Evolutionary conservation across 35 echinoderm and acorn worm species (phyloP).

Genomic region (Stichopus chloronotus): DNA sequence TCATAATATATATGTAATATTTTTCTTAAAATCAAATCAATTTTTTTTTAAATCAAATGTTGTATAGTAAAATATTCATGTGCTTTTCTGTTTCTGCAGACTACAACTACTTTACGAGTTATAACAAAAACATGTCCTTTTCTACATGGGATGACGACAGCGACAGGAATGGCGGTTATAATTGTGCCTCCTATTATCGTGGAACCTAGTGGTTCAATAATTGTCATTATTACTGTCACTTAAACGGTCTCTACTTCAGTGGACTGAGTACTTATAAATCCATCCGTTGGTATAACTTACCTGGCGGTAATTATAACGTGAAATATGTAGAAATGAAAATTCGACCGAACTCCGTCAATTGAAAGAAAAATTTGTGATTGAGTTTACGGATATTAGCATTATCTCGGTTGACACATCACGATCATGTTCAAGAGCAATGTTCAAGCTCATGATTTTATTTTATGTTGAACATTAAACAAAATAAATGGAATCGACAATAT

Average conservation of each 20-base stretch:
- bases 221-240: constrained; percentile 56
- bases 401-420: too few species aligned
- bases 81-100: too few species aligned
- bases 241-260: constrained; percentile 73
- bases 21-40: too few species aligned
- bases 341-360: neutral
- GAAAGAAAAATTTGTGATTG: too few species aligned
- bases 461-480: too few species aligned
- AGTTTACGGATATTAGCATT: too few species aligned
- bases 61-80: too few species aligned
- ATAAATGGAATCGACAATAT: too few species aligned
- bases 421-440: too few species aligned
- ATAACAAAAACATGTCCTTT: neutral
- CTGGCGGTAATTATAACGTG: neutral
- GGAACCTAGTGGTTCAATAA: constrained; percentile 85
- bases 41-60: too few species aligned
- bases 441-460: too few species aligned
- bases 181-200: constrained; percentile 69
- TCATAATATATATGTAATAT: too few species aligned
- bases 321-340: constrained; percentile 14
- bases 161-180: neutral
- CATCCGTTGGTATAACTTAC: neutral
- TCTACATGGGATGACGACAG: neutral
- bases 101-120: neutral
- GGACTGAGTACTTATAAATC: neutral